phyloP scores from a whole-genome alignment of 1,140 invertebrate species.

The Drosophila funebris region DNA sequence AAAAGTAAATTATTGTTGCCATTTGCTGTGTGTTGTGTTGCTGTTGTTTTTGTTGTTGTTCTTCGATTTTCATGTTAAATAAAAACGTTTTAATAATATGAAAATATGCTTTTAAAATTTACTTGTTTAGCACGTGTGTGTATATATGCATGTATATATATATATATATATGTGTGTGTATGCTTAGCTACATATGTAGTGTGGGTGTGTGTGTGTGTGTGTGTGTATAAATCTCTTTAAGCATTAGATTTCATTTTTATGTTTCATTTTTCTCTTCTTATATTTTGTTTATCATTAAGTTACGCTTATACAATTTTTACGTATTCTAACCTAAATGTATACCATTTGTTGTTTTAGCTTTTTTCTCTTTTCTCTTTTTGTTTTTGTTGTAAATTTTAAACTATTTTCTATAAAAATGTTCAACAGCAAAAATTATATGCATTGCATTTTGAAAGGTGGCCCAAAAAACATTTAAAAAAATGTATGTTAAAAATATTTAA shows the following conservation, averaged over 20 bases:
- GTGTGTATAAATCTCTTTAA: conserved; percentile 49
- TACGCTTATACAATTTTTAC: conserved; percentile 79
- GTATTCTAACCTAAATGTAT: conserved; percentile 80
- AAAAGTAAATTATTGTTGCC: conserved; percentile 25
- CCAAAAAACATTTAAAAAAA: conserved; percentile 60
- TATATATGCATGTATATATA: conserved; percentile 25
- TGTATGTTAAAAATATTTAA: conserved; percentile 56
- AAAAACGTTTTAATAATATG: conserved; percentile 57
- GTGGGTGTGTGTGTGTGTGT: conserved; percentile 31
- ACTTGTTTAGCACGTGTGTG: conserved; percentile 45
- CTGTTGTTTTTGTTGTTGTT: conserved; percentile 11
- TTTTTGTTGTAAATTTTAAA: conserved; percentile 72
- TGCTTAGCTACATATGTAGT: conserved; percentile 31
- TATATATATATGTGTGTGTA: conserved; percentile 19
- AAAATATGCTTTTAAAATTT: conserved; percentile 68
- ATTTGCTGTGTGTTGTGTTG: too few relatives aligned
- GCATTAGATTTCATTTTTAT: conserved; percentile 36
- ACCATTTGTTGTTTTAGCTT: conserved; percentile 54
- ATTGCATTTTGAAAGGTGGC: conserved; percentile 54
- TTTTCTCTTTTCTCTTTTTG: conserved; percentile 25
- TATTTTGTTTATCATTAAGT: conserved; percentile 79
- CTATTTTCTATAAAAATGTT: conserved; percentile 68
- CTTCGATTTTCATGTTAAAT: conserved; percentile 35
- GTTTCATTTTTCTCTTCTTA: conserved; percentile 47
- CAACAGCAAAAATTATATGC: conserved; percentile 68